Evolutionary conservation across 2,113 vertebrate genomes (phyloP).

Genomic region (Oreocharis arfaki): DNA sequence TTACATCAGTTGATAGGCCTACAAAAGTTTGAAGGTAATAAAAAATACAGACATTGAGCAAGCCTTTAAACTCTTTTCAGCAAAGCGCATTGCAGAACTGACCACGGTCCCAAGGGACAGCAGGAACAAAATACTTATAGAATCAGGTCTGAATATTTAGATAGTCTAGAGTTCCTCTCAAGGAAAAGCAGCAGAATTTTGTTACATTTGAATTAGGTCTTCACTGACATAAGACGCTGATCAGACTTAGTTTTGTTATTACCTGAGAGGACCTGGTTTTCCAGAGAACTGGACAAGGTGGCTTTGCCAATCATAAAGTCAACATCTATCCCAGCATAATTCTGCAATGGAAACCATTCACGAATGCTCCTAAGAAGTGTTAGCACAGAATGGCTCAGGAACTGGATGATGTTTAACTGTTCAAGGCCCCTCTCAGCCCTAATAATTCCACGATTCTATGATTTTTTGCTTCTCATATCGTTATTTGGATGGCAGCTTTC

Average conservation of each 20-base stretch:
- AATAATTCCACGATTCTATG: not conserved
- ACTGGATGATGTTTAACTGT: not conserved
- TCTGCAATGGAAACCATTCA: not conserved
- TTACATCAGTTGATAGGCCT: not conserved
- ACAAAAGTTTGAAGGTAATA: not conserved
- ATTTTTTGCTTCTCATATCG: not conserved
- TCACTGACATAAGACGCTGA: not conserved
- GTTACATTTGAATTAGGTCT: not conserved
- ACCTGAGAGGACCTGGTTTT: not conserved
- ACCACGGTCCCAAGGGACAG: accelerated
- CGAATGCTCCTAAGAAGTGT: not conserved
- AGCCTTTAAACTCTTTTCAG: not conserved
- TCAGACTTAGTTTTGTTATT: not conserved
- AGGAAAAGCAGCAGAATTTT: not conserved
- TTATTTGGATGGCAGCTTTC: not conserved
- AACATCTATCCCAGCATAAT: not conserved
- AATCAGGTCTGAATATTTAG: not conserved
- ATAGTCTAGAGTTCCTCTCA: not conserved
- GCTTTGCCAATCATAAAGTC: not conserved
- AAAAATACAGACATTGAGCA: not conserved
- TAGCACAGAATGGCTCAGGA: not conserved
- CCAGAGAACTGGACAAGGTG: not conserved
- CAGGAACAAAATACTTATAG: not conserved
- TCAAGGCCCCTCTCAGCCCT: not conserved
- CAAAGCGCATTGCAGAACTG: not conserved